These are phyloP conservation scores for Maniola jurtina DNA, from an alignment of 1,140 invertebrate species.

Conservation along the genomic window DNA sequence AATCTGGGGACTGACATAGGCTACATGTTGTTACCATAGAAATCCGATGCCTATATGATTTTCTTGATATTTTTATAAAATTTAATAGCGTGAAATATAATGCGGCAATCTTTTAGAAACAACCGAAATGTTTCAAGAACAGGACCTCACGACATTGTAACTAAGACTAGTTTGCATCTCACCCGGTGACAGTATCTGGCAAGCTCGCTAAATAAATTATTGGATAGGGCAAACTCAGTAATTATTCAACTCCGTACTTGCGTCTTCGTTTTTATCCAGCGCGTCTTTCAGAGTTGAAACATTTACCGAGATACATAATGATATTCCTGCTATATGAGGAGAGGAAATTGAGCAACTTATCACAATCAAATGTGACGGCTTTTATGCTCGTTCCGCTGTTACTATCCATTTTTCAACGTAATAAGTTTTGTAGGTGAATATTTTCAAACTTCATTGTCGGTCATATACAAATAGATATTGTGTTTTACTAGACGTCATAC, in stretches of 20 bases:
- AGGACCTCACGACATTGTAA: neutral
- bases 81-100: too few relatives aligned
- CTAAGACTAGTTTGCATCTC: neutral
- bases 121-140: too few relatives aligned
- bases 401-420: constrained; percentile 25
- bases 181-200: neutral
- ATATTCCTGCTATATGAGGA: constrained; percentile 19
- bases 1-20: too few relatives aligned
- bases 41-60: too few relatives aligned
- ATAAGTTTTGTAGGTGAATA: constrained; percentile 7
- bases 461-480: too few relatives aligned
- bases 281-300: constrained; percentile 3
- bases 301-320: constrained; percentile 20
- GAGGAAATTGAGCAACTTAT: constrained; percentile 37
- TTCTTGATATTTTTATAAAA: too few relatives aligned
- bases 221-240: neutral
- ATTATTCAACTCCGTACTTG: neutral
- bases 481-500: too few relatives aligned
- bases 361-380: constrained; percentile 35
- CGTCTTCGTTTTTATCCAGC: neutral
- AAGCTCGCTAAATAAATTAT: neutral
- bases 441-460: too few relatives aligned
- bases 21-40: too few relatives aligned
- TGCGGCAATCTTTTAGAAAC: too few relatives aligned
- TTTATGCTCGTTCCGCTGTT: constrained; percentile 22